phyloP scores from a whole-genome alignment of 2,797 vertebrate genomes.

The Rhincodon typus region DNA sequence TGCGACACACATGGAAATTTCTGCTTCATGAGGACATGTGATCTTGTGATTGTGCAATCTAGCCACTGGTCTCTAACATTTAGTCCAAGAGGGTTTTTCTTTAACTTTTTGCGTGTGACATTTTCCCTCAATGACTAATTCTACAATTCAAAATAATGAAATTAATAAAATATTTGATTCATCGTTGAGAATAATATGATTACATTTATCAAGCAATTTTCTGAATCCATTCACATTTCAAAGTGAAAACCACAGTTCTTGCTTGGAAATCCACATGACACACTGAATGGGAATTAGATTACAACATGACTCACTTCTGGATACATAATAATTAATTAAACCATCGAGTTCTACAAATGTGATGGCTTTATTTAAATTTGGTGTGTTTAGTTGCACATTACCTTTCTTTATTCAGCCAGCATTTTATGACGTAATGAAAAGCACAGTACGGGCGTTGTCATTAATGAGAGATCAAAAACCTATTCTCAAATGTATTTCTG shows the following conservation, averaged over 20 bases:
- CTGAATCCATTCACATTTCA: neutral
- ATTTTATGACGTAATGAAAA: neutral
- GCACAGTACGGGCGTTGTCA: neutral
- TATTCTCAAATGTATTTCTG: neutral
- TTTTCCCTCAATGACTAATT: neutral
- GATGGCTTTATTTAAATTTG: neutral
- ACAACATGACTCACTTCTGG: neutral
- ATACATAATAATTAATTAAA: neutral
- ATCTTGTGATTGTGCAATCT: neutral
- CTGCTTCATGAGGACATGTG: no score
- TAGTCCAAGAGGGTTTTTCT: neutral
- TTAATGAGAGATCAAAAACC: neutral
- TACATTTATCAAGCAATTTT: neutral
- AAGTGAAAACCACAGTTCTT: neutral
- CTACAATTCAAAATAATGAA: neutral
- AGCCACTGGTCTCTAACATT: neutral
- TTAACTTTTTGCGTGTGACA: neutral
- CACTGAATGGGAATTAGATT: neutral
- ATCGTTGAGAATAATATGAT: neutral
- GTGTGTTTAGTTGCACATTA: neutral
- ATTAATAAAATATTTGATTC: no score
- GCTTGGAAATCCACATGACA: neutral
- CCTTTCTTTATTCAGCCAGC: neutral
- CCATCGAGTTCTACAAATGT: neutral
- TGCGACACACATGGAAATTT: neutral